These are phyloP conservation scores for Seira sanloemensis DNA, from an alignment of 2,888 invertebrate species.

Conservation along the genomic window DNA sequence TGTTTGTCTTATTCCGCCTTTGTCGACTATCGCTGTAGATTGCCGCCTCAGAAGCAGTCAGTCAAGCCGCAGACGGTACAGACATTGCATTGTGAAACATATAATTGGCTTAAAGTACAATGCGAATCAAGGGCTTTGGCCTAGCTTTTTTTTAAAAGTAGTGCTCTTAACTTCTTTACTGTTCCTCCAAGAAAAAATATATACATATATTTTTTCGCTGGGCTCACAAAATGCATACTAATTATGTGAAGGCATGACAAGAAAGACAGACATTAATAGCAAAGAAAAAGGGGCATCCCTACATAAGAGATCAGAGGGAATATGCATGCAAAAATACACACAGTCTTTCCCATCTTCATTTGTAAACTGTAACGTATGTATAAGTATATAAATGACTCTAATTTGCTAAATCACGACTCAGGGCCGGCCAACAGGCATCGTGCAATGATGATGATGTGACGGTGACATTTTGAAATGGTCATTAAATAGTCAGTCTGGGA, in stretches of 20 bases:
- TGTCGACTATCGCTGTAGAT: constrained; percentile 12
- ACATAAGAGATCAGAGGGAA: constrained; percentile 43
- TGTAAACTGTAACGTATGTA: constrained; percentile 29
- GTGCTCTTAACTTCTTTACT: constrained; percentile 19
- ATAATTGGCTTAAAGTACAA: constrained; percentile 57
- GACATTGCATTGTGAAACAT: constrained; percentile 30
- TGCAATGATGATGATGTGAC: not conserved
- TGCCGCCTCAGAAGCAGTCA: constrained; percentile 27
- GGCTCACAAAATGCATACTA: constrained; percentile 59
- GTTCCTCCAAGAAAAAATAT: constrained; percentile 53
- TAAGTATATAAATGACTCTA: constrained; percentile 61
- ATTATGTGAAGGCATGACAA: constrained; percentile 61
- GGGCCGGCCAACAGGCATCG: constrained; percentile 60
- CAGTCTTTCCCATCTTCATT: constrained; percentile 36
- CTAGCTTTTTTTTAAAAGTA: constrained; percentile 32
- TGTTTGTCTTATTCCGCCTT: constrained; percentile 4
- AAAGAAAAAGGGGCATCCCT: no score
- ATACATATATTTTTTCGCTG: not conserved
- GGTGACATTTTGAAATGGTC: constrained; percentile 18
- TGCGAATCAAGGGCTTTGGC: constrained; percentile 65
- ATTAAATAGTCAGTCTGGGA: constrained; percentile 55
- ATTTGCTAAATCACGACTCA: constrained; percentile 66
- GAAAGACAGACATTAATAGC: constrained; percentile 15
- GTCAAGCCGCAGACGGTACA: not conserved
- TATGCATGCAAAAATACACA: not conserved